These are phyloP conservation scores for Pogonomyrmex californicus DNA, from an alignment of 1,140 invertebrate species.

Conservation along the genomic window DNA sequence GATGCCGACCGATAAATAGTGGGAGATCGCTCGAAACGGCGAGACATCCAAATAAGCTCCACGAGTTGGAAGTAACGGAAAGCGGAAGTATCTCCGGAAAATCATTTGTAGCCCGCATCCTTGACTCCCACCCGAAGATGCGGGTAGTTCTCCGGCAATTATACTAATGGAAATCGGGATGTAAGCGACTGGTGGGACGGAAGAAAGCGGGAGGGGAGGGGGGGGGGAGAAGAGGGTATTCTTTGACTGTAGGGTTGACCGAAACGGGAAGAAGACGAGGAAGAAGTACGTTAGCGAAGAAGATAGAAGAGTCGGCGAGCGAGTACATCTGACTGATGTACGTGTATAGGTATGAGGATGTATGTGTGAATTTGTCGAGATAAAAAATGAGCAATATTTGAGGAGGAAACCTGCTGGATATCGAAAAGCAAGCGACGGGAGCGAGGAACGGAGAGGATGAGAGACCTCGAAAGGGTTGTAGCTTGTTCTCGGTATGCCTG, in stretches of 20 bases:
- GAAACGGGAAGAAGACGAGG: slow-evolving; percentile 18
- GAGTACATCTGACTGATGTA: neutral
- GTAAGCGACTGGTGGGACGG: neutral
- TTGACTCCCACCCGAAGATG: slow-evolving; percentile 75
- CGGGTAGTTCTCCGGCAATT: slow-evolving; percentile 84
- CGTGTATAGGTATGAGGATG: neutral
- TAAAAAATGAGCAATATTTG: slow-evolving; percentile 76
- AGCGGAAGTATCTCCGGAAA: slow-evolving; percentile 73
- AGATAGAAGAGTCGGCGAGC: slow-evolving; percentile 25
- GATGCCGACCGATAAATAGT: slow-evolving; percentile 54
- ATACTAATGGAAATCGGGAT: slow-evolving; percentile 85
- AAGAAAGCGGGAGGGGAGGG: neutral
- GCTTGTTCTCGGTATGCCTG: slow-evolving; percentile 5
- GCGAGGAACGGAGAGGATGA: slow-evolving; percentile 27
- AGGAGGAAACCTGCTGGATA: slow-evolving; percentile 71
- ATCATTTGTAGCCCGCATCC: slow-evolving; percentile 79
- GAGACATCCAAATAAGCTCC: slow-evolving; percentile 70
- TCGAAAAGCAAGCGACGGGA: slow-evolving; percentile 58
- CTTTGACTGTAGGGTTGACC: slow-evolving; percentile 46
- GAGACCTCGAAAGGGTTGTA: slow-evolving; percentile 35
- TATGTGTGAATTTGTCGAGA: slow-evolving; percentile 24
- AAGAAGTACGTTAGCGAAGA: slow-evolving; percentile 51
- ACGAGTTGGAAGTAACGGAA: slow-evolving; percentile 67
- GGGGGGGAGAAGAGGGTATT: slow-evolving; percentile 9
- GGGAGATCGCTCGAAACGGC: slow-evolving; percentile 52